These are phyloP conservation scores for Carcinoscorpius rotundicauda DNA, from an alignment of 1,140 invertebrate species.

Conservation along the genomic window DNA sequence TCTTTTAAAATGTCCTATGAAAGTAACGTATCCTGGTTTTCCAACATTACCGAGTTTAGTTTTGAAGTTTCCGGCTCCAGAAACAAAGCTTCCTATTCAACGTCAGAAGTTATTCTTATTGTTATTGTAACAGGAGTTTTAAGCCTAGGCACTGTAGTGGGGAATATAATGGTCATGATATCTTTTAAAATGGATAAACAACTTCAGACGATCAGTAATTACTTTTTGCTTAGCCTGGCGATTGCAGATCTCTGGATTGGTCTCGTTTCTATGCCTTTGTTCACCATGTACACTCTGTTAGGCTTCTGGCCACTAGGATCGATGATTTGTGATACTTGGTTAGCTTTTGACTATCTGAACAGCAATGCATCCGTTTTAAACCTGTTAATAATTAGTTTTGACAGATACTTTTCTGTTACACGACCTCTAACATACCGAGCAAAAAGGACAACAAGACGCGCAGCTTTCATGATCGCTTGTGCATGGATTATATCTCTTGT, in stretches of 20 bases:
- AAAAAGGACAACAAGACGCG: conserved; percentile 39
- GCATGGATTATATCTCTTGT: conserved; percentile 34
- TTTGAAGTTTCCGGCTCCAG: too few relatives aligned
- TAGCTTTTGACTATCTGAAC: conserved; percentile 37
- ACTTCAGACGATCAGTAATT: conserved; percentile 45
- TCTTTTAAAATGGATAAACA: conserved; percentile 42
- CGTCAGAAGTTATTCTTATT: conserved; percentile 18
- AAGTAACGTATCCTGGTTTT: too few relatives aligned
- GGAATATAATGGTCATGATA: conserved; percentile 43
- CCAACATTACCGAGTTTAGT: too few relatives aligned
- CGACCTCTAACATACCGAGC: conserved; percentile 43
- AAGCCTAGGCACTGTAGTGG: conserved; percentile 31
- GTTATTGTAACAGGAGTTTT: conserved; percentile 20
- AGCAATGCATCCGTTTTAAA: conserved; percentile 38
- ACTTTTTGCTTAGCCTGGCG: conserved; percentile 40
- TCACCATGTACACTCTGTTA: conserved; percentile 25
- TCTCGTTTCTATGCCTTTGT: conserved; percentile 27
- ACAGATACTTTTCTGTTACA: conserved; percentile 42
- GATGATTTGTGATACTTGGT: conserved; percentile 35
- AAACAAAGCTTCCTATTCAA: conserved; percentile 12
- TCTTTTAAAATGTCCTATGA: too few relatives aligned
- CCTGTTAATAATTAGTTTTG: conserved; percentile 39
- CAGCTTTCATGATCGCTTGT: conserved; percentile 39
- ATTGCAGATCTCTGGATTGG: conserved; percentile 37
- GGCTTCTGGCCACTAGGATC: conserved; percentile 33